Evolutionary conservation across 2,113 vertebrate genomes (phyloP).

Genomic region (Osmerus mordax): DNA sequence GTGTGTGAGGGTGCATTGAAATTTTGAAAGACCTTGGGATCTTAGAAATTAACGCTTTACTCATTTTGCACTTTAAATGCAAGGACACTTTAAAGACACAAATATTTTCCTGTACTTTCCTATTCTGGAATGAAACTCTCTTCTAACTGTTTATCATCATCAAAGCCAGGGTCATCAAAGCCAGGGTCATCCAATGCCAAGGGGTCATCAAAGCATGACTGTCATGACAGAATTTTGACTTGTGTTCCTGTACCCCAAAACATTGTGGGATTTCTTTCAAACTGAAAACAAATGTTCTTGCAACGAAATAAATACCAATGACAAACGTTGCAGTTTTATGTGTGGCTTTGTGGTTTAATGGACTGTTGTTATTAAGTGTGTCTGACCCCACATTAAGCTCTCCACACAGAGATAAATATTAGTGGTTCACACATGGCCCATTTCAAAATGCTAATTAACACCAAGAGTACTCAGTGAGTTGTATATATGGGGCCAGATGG

Average conservation of each 20-base stretch:
- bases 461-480: no score
- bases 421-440: no score
- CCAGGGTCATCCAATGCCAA: neutral
- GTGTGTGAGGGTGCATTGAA: conserved; percentile 32
- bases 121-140: neutral
- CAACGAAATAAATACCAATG: conserved; percentile 47
- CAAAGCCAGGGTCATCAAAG: neutral
- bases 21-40: conserved; percentile 51
- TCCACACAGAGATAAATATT: no score
- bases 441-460: no score
- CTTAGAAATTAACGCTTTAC: conserved; percentile 49
- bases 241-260: neutral
- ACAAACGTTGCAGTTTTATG: conserved; percentile 8
- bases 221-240: neutral
- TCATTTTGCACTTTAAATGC: conserved; percentile 54
- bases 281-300: conserved; percentile 35
- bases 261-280: conserved; percentile 6
- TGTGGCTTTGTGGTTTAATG: neutral
- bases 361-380: neutral
- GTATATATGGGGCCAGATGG: no score
- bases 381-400: neutral
- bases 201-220: neutral
- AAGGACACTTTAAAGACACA: conserved; percentile 21
- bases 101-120: neutral
- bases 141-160: neutral